Evolutionary conservation across 2,888 invertebrate species (phyloP), one percentile per base, ranked within the genome.

Genomic region (Venustoraphidia nigricollis): DNA sequence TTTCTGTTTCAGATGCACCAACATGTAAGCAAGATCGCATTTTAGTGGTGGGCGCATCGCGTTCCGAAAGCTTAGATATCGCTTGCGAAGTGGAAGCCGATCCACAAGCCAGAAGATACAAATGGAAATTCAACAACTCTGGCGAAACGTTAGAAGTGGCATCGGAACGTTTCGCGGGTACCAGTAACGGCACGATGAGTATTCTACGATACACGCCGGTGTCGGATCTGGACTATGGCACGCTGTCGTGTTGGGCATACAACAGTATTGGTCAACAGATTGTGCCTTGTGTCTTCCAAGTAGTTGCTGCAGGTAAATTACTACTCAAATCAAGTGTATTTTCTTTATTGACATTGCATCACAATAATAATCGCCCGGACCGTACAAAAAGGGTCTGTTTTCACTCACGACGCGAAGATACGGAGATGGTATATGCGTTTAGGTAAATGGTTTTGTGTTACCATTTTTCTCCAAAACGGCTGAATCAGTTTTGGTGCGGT

Each of bases 71-170:
- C 48, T 80, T 90, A 56, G 83, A 89, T 66, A 86, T 92, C 58
- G 76, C 81, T 51, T 93, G 92, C 69, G 87, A 86, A 69, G 85
- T 92, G 60, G 91, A 92, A 67, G 87, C 92, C 10, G 90, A 92
- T 73, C 92, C 92, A 34, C 88, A 89, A 45, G 90, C 88, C 49
- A 83, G 85, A 58, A 81, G 79, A 62, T 93, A 92, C 72, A 82
- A 86, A 57, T 92, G 92, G 92, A 90, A 91, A 72, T 91, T 92
- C 72, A 92, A 92, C 75, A 90, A 90, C 71, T 89, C 89, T 10
- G 90, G 91, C 4, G 90, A 90, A 69, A 88, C 87, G 44, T 69
- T 87, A 53, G 88, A 90, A 67, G 83, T 89, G 50, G 81, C 82
- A 45, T 77, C 83, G 42, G 85, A 84, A 63, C 70, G 83, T 51